These are phyloP conservation scores for Lucifuga dentata DNA, from an alignment of 2,113 vertebrate genomes.

Conservation along the genomic window DNA sequence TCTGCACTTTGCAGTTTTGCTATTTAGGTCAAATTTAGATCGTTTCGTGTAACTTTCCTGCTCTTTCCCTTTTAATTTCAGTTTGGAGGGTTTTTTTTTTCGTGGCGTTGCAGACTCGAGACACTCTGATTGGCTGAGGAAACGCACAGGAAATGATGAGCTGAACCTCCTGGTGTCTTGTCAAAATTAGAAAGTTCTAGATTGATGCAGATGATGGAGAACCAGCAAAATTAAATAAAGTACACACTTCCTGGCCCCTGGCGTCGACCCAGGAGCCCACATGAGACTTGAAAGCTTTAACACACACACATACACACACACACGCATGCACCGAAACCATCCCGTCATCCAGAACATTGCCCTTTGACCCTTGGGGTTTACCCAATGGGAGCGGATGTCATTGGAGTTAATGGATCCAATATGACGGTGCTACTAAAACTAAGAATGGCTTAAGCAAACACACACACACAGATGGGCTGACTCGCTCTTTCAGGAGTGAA, in stretches of 20 bases:
- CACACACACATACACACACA: slow-evolving; percentile 12
- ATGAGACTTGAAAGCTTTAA: slow-evolving; percentile 5
- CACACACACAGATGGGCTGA: slow-evolving; percentile 6
- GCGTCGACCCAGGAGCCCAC: not conserved
- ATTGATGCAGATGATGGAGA: slow-evolving; percentile 15
- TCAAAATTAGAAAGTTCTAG: slow-evolving; percentile 6
- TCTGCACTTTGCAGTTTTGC: no score
- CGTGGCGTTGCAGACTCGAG: no score
- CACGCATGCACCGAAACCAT: slow-evolving; percentile 16
- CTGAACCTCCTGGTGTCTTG: not conserved
- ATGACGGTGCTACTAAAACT: slow-evolving; percentile 32
- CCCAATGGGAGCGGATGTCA: slow-evolving; percentile 54
- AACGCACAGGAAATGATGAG: slow-evolving; percentile 3
- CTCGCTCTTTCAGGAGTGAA: slow-evolving; percentile 10
- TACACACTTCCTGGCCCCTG: slow-evolving; percentile 29
- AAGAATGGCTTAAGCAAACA: slow-evolving; percentile 15
- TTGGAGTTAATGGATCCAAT: slow-evolving; percentile 54
- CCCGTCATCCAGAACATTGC: slow-evolving; percentile 18
- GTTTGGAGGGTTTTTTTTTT: no score
- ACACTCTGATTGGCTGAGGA: not conserved
- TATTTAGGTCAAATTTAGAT: no score
- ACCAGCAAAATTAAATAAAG: slow-evolving; percentile 31
- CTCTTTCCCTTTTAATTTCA: no score
- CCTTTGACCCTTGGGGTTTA: slow-evolving; percentile 48
- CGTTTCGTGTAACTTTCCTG: no score